These are phyloP conservation scores for Theristus sp. DNA, from an alignment of 2,888 invertebrate species.

Conservation along the genomic window DNA sequence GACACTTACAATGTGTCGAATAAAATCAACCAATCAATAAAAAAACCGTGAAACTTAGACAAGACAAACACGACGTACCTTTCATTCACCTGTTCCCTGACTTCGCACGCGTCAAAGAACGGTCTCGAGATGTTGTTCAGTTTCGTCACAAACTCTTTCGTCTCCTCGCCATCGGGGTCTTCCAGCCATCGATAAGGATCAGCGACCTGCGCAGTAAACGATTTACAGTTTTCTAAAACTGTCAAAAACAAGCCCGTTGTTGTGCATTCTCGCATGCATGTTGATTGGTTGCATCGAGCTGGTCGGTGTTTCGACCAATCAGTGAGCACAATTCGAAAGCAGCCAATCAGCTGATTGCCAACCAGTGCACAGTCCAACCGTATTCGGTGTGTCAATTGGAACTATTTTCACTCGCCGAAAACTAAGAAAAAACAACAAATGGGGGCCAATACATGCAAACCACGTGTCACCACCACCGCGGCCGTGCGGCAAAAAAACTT, in stretches of 20 bases:
- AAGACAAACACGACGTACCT: constrained; percentile 30
- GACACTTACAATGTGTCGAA: too few species aligned
- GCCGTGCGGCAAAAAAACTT: too few species aligned
- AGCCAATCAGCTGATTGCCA: too few species aligned
- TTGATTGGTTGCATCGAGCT: not conserved
- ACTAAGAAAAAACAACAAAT: too few species aligned
- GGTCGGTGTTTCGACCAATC: not conserved
- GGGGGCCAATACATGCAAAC: too few species aligned
- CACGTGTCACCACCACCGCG: too few species aligned
- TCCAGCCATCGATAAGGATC: constrained; percentile 94
- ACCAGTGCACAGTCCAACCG: not conserved
- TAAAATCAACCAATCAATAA: too few species aligned
- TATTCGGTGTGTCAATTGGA: too few species aligned
- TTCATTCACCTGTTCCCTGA: constrained; percentile 51
- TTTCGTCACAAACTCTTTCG: constrained; percentile 65
- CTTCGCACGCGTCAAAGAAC: constrained; percentile 55
- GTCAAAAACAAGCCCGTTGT: not conserved
- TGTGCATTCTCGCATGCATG: too few species aligned
- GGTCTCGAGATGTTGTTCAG: constrained; percentile 74
- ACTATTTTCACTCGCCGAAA: not conserved
- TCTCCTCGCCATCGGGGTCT: constrained; percentile 77
- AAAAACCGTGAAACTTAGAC: not conserved
- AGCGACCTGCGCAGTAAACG: constrained; percentile 40
- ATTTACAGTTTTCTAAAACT: too few species aligned
- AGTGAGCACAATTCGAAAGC: too few species aligned